Evolutionary conservation across 2,888 invertebrate species (phyloP).

Genomic region (Seira musarum): DNA sequence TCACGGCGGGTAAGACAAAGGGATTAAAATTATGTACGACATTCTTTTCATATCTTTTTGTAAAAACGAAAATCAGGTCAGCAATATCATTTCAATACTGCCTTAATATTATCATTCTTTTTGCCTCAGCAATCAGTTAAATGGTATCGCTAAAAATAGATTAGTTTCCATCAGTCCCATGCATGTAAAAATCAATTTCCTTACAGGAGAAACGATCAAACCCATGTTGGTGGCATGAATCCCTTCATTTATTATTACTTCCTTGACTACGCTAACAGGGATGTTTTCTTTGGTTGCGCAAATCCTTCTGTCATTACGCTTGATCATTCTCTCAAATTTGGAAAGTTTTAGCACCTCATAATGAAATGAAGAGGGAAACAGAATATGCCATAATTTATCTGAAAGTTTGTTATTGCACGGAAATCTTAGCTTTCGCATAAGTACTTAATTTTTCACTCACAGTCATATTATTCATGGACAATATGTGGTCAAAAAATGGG

Average conservation of each 20-base stretch:
- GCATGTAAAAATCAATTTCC: neutral
- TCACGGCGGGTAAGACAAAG: neutral
- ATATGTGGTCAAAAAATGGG: too few species aligned
- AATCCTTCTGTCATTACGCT: too few species aligned
- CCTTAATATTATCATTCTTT: slow-evolving; percentile 21
- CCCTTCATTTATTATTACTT: too few species aligned
- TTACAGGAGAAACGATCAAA: neutral
- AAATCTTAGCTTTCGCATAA: slow-evolving; percentile 25
- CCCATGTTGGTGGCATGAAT: too few species aligned
- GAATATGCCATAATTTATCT: neutral
- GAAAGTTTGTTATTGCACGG: slow-evolving; percentile 11
- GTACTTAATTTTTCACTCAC: slow-evolving; percentile 47
- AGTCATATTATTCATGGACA: slow-evolving; percentile 39
- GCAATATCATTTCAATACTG: slow-evolving; percentile 45
- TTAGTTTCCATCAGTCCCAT: slow-evolving; percentile 22
- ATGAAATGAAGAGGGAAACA: neutral
- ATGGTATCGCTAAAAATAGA: slow-evolving; percentile 9
- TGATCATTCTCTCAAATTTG: too few species aligned
- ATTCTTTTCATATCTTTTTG: neutral
- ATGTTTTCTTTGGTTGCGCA: too few species aligned
- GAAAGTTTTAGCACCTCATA: slow-evolving; percentile 34
- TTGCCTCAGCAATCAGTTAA: slow-evolving; percentile 3
- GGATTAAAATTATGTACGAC: neutral
- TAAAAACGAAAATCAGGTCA: slow-evolving; percentile 33
- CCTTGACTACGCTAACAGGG: too few species aligned